Conservation (phyloP, 1,140 invertebrate species). For the Scaptodrosophila lebanonensis region DNA sequence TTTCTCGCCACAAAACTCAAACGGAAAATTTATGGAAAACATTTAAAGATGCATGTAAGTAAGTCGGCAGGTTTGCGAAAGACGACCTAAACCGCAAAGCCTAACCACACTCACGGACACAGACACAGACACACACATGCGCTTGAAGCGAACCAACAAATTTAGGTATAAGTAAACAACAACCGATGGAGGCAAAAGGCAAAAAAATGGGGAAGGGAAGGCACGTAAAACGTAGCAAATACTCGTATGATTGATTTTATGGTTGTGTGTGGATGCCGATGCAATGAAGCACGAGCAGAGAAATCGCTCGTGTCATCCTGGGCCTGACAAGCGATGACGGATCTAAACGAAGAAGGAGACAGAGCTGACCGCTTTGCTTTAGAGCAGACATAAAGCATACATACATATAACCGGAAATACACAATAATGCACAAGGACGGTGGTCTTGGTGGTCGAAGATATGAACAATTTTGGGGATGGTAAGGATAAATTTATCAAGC, state of each 20-base stretch:
- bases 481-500: too few relatives aligned
- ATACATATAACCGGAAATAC: constrained; percentile 60
- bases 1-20: too few relatives aligned
- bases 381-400: constrained; percentile 31
- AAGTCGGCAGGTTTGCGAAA: constrained; percentile 3
- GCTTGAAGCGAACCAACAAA: constrained; percentile 45
- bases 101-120: not conserved
- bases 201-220: constrained; percentile 1
- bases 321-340: constrained; percentile 21
- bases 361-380: too few relatives aligned
- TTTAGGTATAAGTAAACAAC: constrained; percentile 44
- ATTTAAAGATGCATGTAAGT: constrained; percentile 9
- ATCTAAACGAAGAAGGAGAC: too few relatives aligned
- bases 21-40: too few relatives aligned
- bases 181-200: constrained; percentile 12
- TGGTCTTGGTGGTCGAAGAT: constrained; percentile 1
- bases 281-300: constrained; percentile 13
- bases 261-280: constrained; percentile 33
- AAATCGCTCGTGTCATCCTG: not conserved
- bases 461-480: too few relatives aligned
- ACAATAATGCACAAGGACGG: constrained; percentile 61
- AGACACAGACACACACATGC: constrained; percentile 2
- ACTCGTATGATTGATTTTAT: constrained; percentile 75
- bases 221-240: constrained; percentile 20
- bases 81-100: not conserved